A percentile compares a stretch with the other conserved stretches of the same genome.
These are phyloP conservation scores for Carcinoscorpius rotundicauda DNA, from an alignment of 1,140 invertebrate genomes.

Conservation along the genomic window DNA sequence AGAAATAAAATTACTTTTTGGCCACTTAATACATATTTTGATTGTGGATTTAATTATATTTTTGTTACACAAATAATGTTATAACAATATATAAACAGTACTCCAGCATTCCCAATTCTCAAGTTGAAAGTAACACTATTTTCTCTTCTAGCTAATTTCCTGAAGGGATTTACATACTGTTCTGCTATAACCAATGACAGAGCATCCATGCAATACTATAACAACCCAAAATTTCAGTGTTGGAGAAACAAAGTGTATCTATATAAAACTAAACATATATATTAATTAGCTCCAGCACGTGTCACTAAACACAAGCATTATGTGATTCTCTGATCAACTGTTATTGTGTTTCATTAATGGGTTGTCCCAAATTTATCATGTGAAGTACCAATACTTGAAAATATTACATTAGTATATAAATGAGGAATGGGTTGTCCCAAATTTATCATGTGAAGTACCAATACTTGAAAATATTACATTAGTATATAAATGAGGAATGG, in stretches of 20 bases:
- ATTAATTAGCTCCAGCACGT: too few species aligned
- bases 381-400: conserved; percentile 3
- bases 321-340: conserved; percentile 3
- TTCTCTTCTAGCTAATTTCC: conserved; percentile 78
- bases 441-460: conserved; percentile 1
- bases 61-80: too few species aligned
- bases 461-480: not conserved
- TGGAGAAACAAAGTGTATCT: too few species aligned
- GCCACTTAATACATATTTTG: too few species aligned
- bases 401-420: too few species aligned
- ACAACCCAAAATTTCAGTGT: conserved; percentile 5
- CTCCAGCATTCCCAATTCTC: conserved; percentile 53
- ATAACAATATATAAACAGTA: too few species aligned
- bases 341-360: not conserved
- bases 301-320: not conserved
- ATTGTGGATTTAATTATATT: too few species aligned
- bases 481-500: too few species aligned
- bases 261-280: too few species aligned
- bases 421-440: not conserved
- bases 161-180: conserved; percentile 87
- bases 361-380: not conserved
- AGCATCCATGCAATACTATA: conserved; percentile 62
- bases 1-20: too few species aligned
- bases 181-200: conserved; percentile 89
- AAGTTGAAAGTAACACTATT: conserved; percentile 85